Base-by-base conservation (phyloP, 2,888 invertebrate species). In the Mimumesa dahlbomi region DNA sequence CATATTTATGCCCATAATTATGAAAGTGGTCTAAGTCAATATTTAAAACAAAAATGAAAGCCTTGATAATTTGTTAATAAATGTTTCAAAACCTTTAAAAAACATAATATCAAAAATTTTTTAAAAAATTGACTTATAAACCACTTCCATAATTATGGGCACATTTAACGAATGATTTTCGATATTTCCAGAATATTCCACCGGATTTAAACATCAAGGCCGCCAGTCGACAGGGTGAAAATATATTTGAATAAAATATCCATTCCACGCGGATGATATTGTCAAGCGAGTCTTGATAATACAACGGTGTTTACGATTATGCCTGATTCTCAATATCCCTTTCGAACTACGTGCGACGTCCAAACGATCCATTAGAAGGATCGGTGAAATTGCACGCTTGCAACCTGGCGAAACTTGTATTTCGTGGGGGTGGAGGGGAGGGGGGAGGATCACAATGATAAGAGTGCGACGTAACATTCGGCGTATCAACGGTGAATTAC, bases 281-380 rank as follows among this genome's bases (percentile, higher is more conserved):
- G 40, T 46, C 50, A 40, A 42, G 29, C 34, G 53, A 14, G 34
- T 21, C n/a, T 36, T 19, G 62, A 72, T 68, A 72, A 63, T 45
- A 43, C 38, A 1, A 13, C 19, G 19, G 31, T 13, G 29, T 68
- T 72, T 72, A 72, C 50, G 68, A 19, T 66, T 50, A 34, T 6
- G 6, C 21, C 9, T 22, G 63, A 54, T 46, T 49, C 22, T 9
- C 19, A 29, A 34, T 21, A 6, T 13, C n/a, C n/a, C n/a, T n/a
- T n/a, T n/a, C n/a, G n/a, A n/a, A 50, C 45, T 36, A 34, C 16
- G 34, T 11, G 16, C 19, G 16, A 6, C 40, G 18, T 14, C 6
- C 36, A 4, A 6, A 46, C 38, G 43, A 25, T 14, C 38, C 14
- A 0, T n/a, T n/a, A 5, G 7, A 13, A 19, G 36, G 18, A 9